Evolutionary conservation across 2,113 vertebrate species (phyloP), one percentile per base, ranked within the genome.

Genomic region (Tor tambroides): DNA sequence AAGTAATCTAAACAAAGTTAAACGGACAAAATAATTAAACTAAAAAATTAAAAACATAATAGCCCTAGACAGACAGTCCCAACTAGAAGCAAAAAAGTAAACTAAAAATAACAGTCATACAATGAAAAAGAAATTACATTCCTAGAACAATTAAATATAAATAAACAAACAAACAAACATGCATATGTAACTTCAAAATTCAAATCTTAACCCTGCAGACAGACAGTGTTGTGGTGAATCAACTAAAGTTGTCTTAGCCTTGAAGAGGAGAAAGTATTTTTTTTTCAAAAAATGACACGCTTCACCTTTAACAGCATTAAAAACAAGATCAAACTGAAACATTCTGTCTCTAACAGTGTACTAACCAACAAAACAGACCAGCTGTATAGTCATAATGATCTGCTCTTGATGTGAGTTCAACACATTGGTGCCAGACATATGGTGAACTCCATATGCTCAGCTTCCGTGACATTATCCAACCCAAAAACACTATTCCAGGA

Each of bases 351-450:
- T 8, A 80, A 61, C 21, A 30, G 3, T 61, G 26, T 32, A 38
- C 43, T 79, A 46, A 15, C 26, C 11, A 51, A 83, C 6, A 1
- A 71, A 80, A 61, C 65, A 46, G 51, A 81, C 21, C 4, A 28
- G 26, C 41, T 82, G n/a, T 59, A 75, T 23, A 77, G 46, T 77
- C n/a, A 46, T 46, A 46, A 72, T 51, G 67, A 59, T 43, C 46
- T 75, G 30, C 63, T 67, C 63, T 41, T 80, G 49, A 30, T 35
- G 26, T 11, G 35, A 85, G 83, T 79, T 32, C 51, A 54, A 81
- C 12, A 81, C 26, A 43, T 38, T 86, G 77, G 78, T 80, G 85
- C 85, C 85, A 86, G 74, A 59, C 85, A 80, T 80, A 86, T 74
- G 85, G 77, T 81, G 77, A 86, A 61, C n/a, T 56, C 65, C 77